Conservation (phyloP, 1,140 invertebrate species). For the Spodoptera litura region DNA sequence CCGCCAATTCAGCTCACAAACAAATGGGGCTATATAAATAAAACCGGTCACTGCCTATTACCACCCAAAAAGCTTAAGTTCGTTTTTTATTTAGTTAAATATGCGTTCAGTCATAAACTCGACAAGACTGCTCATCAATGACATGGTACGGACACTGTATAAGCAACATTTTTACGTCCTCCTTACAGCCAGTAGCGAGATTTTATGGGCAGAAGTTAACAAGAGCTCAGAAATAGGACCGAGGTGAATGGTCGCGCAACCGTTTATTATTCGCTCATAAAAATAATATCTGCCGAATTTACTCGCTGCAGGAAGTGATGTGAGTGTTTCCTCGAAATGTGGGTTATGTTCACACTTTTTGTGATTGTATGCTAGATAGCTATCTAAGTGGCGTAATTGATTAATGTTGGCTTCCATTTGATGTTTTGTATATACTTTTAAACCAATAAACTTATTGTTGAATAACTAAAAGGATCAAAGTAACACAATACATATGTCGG, state of each 20-base stretch:
- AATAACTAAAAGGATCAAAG: too few species aligned
- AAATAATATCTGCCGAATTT: conserved; percentile 70
- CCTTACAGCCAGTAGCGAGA: conserved; percentile 44
- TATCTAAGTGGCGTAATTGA: background rate
- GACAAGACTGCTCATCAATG: conserved; percentile 19
- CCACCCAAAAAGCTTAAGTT: conserved; percentile 1
- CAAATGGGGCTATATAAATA: background rate
- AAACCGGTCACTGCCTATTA: background rate
- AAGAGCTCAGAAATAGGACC: conserved; percentile 70
- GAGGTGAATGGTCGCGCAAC: conserved; percentile 68
- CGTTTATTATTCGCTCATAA: conserved; percentile 67
- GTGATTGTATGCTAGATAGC: background rate
- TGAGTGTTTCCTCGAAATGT: conserved; percentile 14
- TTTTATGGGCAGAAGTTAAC: conserved; percentile 58
- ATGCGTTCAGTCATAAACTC: background rate
- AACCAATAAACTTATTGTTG: too few species aligned
- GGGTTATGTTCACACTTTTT: conserved; percentile 19
- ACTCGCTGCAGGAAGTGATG: conserved; percentile 17
- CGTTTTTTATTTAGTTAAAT: conserved; percentile 26
- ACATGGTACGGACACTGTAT: conserved; percentile 7
- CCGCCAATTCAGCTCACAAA: background rate
- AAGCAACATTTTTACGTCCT: conserved; percentile 36
- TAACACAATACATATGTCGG: too few species aligned
- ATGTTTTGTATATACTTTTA: too few species aligned
- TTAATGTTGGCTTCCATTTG: too few species aligned